Conservation (phyloP, 2,113 vertebrate genomes). For the Bubo bubo region DNA sequence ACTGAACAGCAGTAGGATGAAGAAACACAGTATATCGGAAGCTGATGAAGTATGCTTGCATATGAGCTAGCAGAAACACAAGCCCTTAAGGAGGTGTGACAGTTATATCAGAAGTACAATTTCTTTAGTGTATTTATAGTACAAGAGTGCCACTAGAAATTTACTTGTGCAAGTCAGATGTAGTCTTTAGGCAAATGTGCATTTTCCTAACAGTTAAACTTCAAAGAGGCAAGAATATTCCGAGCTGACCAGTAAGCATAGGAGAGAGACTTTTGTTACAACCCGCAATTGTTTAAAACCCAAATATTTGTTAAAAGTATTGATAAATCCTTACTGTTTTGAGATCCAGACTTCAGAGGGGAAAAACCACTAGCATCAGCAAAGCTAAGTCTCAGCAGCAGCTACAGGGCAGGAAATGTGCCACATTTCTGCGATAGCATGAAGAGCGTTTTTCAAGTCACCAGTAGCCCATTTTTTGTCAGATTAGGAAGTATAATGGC, state of each 20-base stretch:
- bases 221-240: background rate
- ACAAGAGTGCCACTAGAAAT: background rate
- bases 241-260: background rate
- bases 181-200: background rate
- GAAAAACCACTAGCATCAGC: background rate
- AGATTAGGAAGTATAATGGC: background rate
- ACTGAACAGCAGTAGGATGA: background rate
- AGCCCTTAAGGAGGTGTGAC: background rate
- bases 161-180: background rate
- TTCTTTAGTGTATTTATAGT: background rate
- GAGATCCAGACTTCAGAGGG: background rate
- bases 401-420: background rate
- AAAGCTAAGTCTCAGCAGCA: background rate
- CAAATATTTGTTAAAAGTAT: background rate
- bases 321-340: background rate
- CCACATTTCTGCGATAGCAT: background rate
- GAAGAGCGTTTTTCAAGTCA: background rate
- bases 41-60: background rate
- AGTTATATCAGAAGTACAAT: background rate
- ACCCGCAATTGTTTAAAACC: background rate
- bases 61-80: background rate
- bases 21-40: background rate
- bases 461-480: background rate
- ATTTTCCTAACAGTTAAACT: background rate
- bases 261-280: background rate